Evolutionary conservation across 2,113 vertebrate species (phyloP).

Genomic region (Speoplatyrhinus poulsoni): DNA sequence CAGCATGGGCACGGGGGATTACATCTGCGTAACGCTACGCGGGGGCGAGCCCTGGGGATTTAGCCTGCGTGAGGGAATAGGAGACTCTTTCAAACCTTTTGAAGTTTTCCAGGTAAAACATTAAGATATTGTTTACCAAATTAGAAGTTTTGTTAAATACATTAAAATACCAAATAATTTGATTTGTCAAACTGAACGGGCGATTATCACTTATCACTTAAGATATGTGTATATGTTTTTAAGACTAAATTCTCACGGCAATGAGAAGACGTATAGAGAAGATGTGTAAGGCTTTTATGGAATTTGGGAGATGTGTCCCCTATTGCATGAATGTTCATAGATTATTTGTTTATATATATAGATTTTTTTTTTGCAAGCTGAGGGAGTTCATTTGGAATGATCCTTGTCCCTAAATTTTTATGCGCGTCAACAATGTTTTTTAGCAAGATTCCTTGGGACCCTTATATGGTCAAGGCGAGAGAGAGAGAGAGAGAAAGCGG

Average conservation of each 20-base stretch:
- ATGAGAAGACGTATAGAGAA: neutral
- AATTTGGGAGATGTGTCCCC: neutral
- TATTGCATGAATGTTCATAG: neutral
- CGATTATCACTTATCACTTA: too few relatives aligned
- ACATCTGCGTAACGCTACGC: conserved; percentile 88
- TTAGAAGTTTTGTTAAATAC: too few relatives aligned
- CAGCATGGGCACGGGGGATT: conserved; percentile 91
- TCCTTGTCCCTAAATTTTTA: conserved; percentile 45
- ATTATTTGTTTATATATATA: neutral
- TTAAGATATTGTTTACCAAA: neutral
- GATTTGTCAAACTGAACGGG: too few relatives aligned
- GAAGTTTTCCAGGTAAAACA: conserved; percentile 88
- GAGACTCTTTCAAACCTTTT: conserved; percentile 81
- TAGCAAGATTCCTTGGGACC: conserved; percentile 67
- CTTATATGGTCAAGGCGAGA: conserved; percentile 78
- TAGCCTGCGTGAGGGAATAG: conserved; percentile 82
- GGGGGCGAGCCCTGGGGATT: conserved; percentile 96
- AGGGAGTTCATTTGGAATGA: conserved; percentile 5
- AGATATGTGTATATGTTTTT: too few relatives aligned
- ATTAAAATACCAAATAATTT: neutral
- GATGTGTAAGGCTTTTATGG: neutral
- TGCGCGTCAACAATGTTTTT: conserved; percentile 60
- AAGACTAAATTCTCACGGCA: neutral
- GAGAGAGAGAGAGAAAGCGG: conserved; percentile 19
- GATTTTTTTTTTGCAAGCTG: neutral